These are phyloP conservation scores for Falco concolor DNA, from an alignment of 2,797 vertebrate species.

Conservation along the genomic window DNA sequence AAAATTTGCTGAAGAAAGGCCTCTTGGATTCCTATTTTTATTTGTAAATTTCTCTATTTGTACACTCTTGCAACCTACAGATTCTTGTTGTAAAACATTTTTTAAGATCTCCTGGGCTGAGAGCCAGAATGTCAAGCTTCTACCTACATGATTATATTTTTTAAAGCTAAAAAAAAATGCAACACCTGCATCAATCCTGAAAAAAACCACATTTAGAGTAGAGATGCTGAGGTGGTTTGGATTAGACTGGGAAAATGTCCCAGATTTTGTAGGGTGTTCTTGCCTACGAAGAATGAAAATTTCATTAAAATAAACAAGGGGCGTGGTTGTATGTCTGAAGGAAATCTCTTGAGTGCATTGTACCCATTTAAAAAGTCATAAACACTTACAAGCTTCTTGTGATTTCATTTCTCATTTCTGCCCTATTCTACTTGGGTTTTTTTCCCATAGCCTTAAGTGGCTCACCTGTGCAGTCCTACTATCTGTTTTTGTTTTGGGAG, in stretches of 20 bases:
- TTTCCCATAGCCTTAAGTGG: background rate
- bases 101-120: background rate
- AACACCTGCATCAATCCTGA: background rate
- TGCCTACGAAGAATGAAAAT: background rate
- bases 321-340: background rate
- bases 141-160: background rate
- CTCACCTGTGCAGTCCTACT: background rate
- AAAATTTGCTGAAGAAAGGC: background rate
- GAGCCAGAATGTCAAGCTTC: background rate
- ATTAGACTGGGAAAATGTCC: background rate
- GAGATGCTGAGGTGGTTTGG: background rate
- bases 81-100: background rate
- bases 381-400: background rate
- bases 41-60: background rate
- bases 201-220: background rate
- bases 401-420: background rate
- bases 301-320: background rate
- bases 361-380: background rate
- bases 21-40: background rate
- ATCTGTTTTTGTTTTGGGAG: background rate
- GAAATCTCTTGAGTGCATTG: background rate
- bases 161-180: background rate
- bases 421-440: background rate
- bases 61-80: background rate
- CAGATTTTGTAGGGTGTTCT: background rate